A percentile compares a stretch with the other conserved stretches of the same genome.
phyloP scores from a whole-genome alignment of 2,888 invertebrate genomes.

The Plemyria rubiginata region DNA sequence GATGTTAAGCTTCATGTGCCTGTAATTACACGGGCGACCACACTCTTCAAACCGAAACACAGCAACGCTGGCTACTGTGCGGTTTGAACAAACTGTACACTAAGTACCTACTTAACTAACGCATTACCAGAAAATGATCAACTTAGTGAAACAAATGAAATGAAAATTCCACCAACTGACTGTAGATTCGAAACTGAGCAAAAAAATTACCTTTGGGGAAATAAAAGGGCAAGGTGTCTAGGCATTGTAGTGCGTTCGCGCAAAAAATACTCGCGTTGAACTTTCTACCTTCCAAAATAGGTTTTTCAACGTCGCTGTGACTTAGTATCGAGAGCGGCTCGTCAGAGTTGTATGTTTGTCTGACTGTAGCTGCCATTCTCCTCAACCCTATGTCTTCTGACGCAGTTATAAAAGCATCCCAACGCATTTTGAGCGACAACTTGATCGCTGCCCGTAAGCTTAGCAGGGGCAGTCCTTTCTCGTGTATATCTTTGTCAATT shows the following conservation, averaged over 20 bases:
- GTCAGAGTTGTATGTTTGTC: slow-evolving; percentile 16
- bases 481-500: not conserved
- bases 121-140: too few species aligned
- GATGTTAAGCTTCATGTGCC: too few species aligned
- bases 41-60: too few species aligned
- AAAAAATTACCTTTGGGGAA: slow-evolving; percentile 28
- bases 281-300: slow-evolving; percentile 9
- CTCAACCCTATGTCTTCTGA: slow-evolving; percentile 23
- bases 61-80: too few species aligned
- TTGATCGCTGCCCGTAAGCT: slow-evolving; percentile 25
- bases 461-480: not conserved
- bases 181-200: too few species aligned
- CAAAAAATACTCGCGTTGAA: slow-evolving; percentile 21
- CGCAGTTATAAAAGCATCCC: slow-evolving; percentile 24
- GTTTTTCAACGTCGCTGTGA: slow-evolving; percentile 22
- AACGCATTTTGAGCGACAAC: slow-evolving; percentile 27
- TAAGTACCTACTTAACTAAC: too few species aligned
- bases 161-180: too few species aligned
- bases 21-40: too few species aligned
- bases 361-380: slow-evolving; percentile 15
- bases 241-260: slow-evolving; percentile 8
- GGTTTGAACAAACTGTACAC: too few species aligned
- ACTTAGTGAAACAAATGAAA: too few species aligned
- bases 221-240: slow-evolving; percentile 18
- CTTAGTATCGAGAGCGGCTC: slow-evolving; percentile 25